Evolutionary conservation across 2,113 vertebrate species (phyloP).

Genomic region (Cygnus buccinator): DNA sequence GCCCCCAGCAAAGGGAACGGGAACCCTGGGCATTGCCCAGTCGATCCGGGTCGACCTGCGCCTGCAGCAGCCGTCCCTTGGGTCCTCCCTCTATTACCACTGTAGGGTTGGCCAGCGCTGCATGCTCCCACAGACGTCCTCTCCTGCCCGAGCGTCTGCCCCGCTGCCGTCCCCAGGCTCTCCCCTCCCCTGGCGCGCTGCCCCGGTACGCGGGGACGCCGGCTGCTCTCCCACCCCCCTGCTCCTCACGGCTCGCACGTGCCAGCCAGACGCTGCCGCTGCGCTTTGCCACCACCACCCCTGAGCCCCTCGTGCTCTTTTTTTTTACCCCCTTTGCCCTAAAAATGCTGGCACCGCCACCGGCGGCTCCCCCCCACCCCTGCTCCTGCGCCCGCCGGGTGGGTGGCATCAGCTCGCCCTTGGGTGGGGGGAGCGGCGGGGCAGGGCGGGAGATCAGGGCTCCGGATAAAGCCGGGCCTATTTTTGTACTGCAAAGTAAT

Average conservation of each 20-base stretch:
- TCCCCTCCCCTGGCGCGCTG: not conserved
- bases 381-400: rapidly evolving
- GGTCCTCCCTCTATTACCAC: not conserved
- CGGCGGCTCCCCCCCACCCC: not conserved
- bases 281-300: not conserved
- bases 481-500: slow-evolving; percentile 70
- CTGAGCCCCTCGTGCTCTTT: not conserved
- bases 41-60: rapidly evolving
- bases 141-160: not conserved
- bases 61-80: not conserved
- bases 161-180: not conserved
- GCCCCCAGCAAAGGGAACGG: not conserved
- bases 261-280: not conserved
- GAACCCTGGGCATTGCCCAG: rapidly evolving
- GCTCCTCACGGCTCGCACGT: not conserved
- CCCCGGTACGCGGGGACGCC: rapidly evolving
- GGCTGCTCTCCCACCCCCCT: not conserved
- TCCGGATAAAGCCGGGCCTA: slow-evolving; percentile 47
- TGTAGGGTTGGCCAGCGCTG: not conserved
- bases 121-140: not conserved
- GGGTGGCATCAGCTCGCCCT: not conserved
- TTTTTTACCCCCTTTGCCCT: not conserved
- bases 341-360: not conserved
- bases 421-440: not conserved
- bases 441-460: not conserved